Conservation (phyloP, 2,888 invertebrate species). For the Heliconius erato region DNA sequence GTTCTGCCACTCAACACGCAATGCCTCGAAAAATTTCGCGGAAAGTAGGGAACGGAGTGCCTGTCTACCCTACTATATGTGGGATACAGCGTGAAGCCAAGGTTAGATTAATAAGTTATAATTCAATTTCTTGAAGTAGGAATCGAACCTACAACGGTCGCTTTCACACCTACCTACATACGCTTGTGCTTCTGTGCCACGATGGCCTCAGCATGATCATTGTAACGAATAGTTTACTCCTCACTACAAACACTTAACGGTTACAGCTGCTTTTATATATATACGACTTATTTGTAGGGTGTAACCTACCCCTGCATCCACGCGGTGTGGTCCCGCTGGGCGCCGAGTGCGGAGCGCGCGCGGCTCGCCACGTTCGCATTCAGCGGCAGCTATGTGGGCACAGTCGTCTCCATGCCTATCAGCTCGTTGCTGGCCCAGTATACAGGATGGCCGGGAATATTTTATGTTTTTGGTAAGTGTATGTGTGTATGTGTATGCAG, state of each 20-base stretch:
- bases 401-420: constrained; percentile 92
- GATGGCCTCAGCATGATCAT: too few species aligned
- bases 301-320: constrained; percentile 93
- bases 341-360: constrained; percentile 91
- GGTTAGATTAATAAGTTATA: too few species aligned
- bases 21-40: too few species aligned
- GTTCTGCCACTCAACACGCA: too few species aligned
- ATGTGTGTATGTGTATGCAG: background rate
- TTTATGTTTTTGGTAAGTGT: constrained; percentile 90
- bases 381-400: constrained; percentile 94
- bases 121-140: too few species aligned
- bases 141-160: too few species aligned
- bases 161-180: too few species aligned
- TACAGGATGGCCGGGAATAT: constrained; percentile 93
- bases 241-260: background rate
- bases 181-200: too few species aligned
- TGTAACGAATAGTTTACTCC: background rate
- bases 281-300: constrained; percentile 80
- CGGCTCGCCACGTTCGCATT: constrained; percentile 93
- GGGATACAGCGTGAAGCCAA: too few species aligned
- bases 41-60: too few species aligned
- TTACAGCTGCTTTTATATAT: background rate
- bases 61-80: too few species aligned
- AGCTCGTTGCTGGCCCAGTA: constrained; percentile 90
- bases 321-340: constrained; percentile 94